These are phyloP conservation scores for Drosophila multiciliata DNA, from an alignment of 2,888 invertebrate genomes.

Conservation along the genomic window DNA sequence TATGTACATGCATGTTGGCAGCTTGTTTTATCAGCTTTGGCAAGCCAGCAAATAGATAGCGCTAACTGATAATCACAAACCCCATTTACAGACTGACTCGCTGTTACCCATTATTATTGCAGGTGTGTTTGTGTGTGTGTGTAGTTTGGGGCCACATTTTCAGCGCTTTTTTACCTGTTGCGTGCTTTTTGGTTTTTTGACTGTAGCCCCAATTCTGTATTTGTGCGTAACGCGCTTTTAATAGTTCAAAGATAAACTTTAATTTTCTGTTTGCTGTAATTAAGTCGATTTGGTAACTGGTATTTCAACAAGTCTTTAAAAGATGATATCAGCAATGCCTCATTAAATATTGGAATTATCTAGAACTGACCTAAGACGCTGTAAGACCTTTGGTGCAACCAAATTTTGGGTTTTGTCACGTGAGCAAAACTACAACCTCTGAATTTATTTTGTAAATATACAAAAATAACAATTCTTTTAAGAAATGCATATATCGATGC, in stretches of 20 bases:
- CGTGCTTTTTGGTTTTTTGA: conserved; percentile 28
- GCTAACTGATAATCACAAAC: conserved; percentile 55
- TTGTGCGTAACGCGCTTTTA: conserved; percentile 69
- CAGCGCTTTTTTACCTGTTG: conserved; percentile 63
- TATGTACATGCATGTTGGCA: conserved; percentile 4
- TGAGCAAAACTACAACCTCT: too few species aligned
- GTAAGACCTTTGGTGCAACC: background rate
- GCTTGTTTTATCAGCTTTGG: conserved; percentile 75
- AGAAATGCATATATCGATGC: background rate
- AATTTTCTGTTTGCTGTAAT: conserved; percentile 8
- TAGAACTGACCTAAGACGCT: conserved; percentile 18
- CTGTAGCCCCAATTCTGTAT: conserved; percentile 20
- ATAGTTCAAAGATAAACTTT: conserved; percentile 34
- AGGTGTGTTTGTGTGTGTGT: conserved; percentile 36
- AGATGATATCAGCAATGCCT: conserved; percentile 21
- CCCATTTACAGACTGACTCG: conserved; percentile 15
- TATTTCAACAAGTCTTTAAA: background rate
- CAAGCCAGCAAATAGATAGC: conserved; percentile 68
- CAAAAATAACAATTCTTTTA: background rate
- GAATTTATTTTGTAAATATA: background rate
- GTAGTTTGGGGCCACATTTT: conserved; percentile 66
- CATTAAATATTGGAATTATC: background rate
- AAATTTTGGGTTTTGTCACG: background rate
- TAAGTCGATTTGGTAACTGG: conserved; percentile 30
- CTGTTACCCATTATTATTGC: conserved; percentile 13